A percentile compares a stretch with the other conserved stretches of the same genome.
Conservation (phyloP, 92 coral and sea anemone species). For the Bergia sp. region DNA sequence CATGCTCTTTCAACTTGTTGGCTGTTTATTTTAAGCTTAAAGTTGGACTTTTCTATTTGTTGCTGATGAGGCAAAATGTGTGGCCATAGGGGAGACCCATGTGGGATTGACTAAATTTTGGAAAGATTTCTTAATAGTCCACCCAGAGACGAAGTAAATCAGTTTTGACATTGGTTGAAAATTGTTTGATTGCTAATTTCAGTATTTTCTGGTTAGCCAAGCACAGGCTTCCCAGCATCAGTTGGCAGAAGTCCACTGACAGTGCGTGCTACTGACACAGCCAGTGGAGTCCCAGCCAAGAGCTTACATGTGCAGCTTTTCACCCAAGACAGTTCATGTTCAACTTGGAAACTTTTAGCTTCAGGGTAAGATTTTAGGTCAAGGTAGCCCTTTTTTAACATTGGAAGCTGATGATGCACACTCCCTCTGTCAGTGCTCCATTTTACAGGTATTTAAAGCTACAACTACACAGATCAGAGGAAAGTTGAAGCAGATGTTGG, state of each 20-base stretch:
- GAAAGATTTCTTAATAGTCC: no score
- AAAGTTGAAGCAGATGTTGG: no score
- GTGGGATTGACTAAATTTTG: no score
- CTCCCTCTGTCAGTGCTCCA: no score
- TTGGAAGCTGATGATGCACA: no score
- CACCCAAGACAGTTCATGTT: constrained; percentile 59
- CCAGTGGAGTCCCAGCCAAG: constrained; percentile 74
- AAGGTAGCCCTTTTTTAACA: no score
- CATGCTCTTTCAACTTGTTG: no score
- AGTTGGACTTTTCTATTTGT: no score
- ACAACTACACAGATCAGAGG: no score
- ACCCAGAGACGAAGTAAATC: no score
- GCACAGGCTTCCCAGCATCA: constrained; percentile 34
- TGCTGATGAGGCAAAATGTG: neutral
- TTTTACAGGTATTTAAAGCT: no score
- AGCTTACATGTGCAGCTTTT: constrained; percentile 79
- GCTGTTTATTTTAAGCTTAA: no score
- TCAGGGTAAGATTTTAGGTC: constrained; percentile 65
- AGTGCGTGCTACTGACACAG: constrained; percentile 79
- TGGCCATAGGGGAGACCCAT: neutral
- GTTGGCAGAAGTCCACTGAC: constrained; percentile 72
- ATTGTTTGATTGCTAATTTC: neutral
- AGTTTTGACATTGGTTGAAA: neutral
- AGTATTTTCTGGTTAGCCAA: constrained; percentile 3
- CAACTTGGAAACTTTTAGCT: constrained; percentile 77